Percentiles rank a stretch among this genome's conserved stretches.
phyloP scores from a whole-genome alignment of 1,140 invertebrate genomes.

The Dolichoris vasculosae region DNA sequence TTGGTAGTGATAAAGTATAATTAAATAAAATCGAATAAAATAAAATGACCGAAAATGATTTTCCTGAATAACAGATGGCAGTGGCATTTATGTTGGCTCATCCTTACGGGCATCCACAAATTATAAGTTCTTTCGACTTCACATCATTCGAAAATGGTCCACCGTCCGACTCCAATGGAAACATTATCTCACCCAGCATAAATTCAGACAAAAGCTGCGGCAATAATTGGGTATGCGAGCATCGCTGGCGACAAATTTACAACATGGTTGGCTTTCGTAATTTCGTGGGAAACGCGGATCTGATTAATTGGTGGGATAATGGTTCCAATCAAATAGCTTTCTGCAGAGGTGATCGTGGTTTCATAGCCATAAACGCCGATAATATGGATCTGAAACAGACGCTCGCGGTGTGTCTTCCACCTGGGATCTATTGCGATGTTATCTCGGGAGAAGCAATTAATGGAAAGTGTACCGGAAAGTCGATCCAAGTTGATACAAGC shows the following conservation, averaged over 20 bases:
- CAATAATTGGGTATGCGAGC: conserved; percentile 92
- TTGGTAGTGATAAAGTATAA: too few relatives aligned
- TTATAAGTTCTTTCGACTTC: conserved; percentile 88
- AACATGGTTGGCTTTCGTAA: conserved; percentile 88
- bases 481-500: conserved; percentile 74
- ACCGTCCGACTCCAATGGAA: conserved; percentile 78
- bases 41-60: background rate
- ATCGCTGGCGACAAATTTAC: conserved; percentile 88
- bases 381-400: conserved; percentile 75
- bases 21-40: too few relatives aligned
- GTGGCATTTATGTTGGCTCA: conserved; percentile 89
- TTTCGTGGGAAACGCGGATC: conserved; percentile 75
- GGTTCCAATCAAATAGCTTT: conserved; percentile 85
- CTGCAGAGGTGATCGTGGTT: conserved; percentile 81
- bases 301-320: conserved; percentile 84
- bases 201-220: conserved; percentile 81
- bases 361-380: conserved; percentile 84
- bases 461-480: conserved; percentile 77
- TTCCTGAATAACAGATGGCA: conserved; percentile 75
- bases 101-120: conserved; percentile 82
- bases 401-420: conserved; percentile 82
- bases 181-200: conserved; percentile 79
- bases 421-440: conserved; percentile 90
- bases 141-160: conserved; percentile 78
- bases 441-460: conserved; percentile 78